Evolutionary conservation across 30 jellyfish, hydroid and myxozoan genomes (phyloP).

Genomic region (Rhopilema esculentum): DNA sequence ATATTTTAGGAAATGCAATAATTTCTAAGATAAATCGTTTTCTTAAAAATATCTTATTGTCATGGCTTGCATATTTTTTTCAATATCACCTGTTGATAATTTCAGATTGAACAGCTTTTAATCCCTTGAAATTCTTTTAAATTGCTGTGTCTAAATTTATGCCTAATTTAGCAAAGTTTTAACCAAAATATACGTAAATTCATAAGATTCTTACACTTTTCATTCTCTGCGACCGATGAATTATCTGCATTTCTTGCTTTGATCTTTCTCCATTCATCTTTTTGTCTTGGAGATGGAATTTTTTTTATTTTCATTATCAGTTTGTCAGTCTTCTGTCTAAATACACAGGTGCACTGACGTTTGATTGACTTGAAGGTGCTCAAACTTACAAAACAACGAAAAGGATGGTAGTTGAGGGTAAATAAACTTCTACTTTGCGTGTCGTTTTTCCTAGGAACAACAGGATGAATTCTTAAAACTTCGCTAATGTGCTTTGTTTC

Average conservation of each 20-base stretch:
- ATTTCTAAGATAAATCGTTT: too few species aligned
- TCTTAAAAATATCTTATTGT: too few species aligned
- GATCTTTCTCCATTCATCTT: constrained; percentile 3
- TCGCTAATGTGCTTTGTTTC: constrained; percentile 18
- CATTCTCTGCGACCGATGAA: background rate
- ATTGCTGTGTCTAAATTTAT: background rate
- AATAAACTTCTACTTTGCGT: background rate
- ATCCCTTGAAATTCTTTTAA: too few species aligned
- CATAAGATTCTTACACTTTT: background rate
- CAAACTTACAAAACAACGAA: constrained; percentile 2
- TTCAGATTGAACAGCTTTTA: too few species aligned
- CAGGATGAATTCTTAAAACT: constrained; percentile 33
- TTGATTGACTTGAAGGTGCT: background rate
- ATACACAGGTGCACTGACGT: background rate
- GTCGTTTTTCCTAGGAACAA: background rate
- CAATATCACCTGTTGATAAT: too few species aligned
- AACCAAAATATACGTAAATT: too few species aligned
- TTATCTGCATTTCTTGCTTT: background rate
- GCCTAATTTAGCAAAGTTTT: background rate
- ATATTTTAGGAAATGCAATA: too few species aligned
- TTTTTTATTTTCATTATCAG: constrained; percentile 9
- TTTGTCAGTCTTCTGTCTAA: background rate
- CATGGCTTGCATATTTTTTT: too few species aligned
- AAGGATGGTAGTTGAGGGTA: constrained; percentile 1
- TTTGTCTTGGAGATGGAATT: constrained; percentile 44